phyloP scores from a whole-genome alignment of 2,888 invertebrate genomes.

The Scelioninae gen. 1 region DNA sequence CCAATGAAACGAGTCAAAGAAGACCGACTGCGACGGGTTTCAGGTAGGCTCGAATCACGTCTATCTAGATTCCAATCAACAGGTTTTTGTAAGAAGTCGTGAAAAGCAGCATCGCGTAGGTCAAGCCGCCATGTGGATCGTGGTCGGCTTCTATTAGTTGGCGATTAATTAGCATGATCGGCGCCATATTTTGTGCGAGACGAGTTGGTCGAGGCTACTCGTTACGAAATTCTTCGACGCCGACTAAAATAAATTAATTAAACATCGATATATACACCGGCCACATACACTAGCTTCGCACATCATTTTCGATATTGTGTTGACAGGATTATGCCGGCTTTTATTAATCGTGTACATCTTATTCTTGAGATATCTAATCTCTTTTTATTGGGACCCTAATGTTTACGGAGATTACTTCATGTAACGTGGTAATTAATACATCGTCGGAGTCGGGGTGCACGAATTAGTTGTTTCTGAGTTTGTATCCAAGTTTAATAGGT shows the following conservation, averaged over 20 bases:
- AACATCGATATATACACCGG: constrained; percentile 42
- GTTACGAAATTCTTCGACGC: constrained; percentile 62
- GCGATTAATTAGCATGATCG: constrained; percentile 79
- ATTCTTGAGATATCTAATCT: constrained; percentile 57
- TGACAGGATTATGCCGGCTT: constrained; percentile 65
- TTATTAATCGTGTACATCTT: constrained; percentile 66
- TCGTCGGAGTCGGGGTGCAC: neutral
- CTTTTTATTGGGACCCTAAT: constrained; percentile 44
- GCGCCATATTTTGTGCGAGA: constrained; percentile 71
- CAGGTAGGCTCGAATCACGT: constrained; percentile 78
- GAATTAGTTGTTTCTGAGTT: too few relatives aligned
- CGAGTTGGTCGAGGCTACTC: constrained; percentile 39
- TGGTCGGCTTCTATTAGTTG: constrained; percentile 73
- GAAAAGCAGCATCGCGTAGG: constrained; percentile 58
- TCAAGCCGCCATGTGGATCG: constrained; percentile 61
- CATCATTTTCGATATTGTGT: constrained; percentile 51
- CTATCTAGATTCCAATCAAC: constrained; percentile 82
- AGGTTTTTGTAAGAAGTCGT: constrained; percentile 77
- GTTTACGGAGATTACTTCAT: constrained; percentile 35
- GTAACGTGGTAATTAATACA: constrained; percentile 42
- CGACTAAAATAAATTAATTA: constrained; percentile 61
- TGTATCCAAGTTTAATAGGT: too few relatives aligned
- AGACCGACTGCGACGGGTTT: constrained; percentile 77
- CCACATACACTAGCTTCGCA: constrained; percentile 27
- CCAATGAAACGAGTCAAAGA: constrained; percentile 78